These are phyloP conservation scores for Aphelenchoides bicaudatus DNA, from an alignment of 2,888 invertebrate species.

Conservation along the genomic window DNA sequence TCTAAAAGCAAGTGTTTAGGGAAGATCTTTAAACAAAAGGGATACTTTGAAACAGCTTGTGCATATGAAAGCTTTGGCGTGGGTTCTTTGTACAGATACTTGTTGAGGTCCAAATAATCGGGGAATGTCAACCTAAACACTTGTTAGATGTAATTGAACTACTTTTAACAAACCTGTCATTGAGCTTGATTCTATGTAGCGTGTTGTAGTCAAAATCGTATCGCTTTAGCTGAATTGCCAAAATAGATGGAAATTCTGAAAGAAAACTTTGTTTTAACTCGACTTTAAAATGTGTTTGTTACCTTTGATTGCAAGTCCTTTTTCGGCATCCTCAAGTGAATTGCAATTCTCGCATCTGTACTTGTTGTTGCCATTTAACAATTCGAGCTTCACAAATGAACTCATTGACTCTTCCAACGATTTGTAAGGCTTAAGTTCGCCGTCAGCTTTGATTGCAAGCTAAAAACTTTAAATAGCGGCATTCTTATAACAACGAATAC, in stretches of 20 bases:
- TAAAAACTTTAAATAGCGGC: slow-evolving; percentile 63
- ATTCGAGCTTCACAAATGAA: slow-evolving; percentile 80
- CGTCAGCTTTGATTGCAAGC: slow-evolving; percentile 75
- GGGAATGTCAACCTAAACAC: slow-evolving; percentile 75
- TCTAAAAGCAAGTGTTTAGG: neutral
- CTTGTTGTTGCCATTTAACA: slow-evolving; percentile 77
- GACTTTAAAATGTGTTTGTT: too few species aligned
- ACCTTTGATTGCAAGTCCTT: slow-evolving; percentile 81
- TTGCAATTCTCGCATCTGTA: slow-evolving; percentile 81
- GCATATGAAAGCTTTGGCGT: slow-evolving; percentile 32
- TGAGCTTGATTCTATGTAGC: slow-evolving; percentile 79
- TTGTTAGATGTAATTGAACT: slow-evolving; percentile 16
- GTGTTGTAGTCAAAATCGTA: slow-evolving; percentile 84
- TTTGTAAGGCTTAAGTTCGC: slow-evolving; percentile 73
- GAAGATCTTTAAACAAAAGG: slow-evolving; percentile 2
- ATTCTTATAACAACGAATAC: too few species aligned
- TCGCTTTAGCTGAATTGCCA: slow-evolving; percentile 80
- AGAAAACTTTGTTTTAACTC: too few species aligned
- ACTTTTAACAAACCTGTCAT: slow-evolving; percentile 71
- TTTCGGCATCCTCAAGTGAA: slow-evolving; percentile 82
- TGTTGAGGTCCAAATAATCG: slow-evolving; percentile 74
- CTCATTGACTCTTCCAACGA: slow-evolving; percentile 74
- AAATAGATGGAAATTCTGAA: slow-evolving; percentile 78
- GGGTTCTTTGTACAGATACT: slow-evolving; percentile 66
- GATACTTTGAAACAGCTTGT: slow-evolving; percentile 24